Conservation (phyloP, 2,888 invertebrate genomes). For the Euproctis similis region DNA sequence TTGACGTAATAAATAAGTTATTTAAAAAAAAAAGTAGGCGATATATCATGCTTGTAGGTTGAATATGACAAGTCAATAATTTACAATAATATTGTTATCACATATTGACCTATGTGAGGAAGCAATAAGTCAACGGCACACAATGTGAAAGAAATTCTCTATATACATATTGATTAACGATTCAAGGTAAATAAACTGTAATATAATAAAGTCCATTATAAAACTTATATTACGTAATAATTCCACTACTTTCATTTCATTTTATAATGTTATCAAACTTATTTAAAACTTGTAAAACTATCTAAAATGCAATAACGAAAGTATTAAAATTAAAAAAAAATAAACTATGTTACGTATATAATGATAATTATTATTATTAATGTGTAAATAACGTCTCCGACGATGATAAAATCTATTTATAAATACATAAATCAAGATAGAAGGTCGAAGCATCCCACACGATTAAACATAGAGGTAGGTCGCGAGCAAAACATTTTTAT, state of each 20-base stretch:
- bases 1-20: slow-evolving; percentile 25
- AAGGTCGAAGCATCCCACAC: slow-evolving; percentile 49
- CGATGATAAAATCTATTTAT: slow-evolving; percentile 51
- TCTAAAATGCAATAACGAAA: too few species aligned
- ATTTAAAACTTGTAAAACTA: too few species aligned
- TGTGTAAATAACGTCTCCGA: slow-evolving; percentile 37
- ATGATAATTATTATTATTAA: too few species aligned
- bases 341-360: too few species aligned
- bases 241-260: slow-evolving; percentile 11
- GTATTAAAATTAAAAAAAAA: slow-evolving; percentile 33
- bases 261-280: slow-evolving; percentile 10
- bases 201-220: slow-evolving; percentile 30
- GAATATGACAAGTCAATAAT: slow-evolving; percentile 30
- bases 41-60: slow-evolving; percentile 21
- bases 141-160: slow-evolving; percentile 47
- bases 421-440: slow-evolving; percentile 57
- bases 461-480: slow-evolving; percentile 58
- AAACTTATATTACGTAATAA: slow-evolving; percentile 27
- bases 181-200: slow-evolving; percentile 29
- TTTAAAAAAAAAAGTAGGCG: too few species aligned
- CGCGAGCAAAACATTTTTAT: slow-evolving; percentile 51
- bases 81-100: slow-evolving; percentile 61
- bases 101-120: slow-evolving; percentile 48
- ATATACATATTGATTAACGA: slow-evolving; percentile 37
- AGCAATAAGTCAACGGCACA: slow-evolving; percentile 59